A percentile compares a stretch with the other conserved stretches of the same genome.
These are phyloP conservation scores for Aplodontia rufa DNA, from an alignment of 2,113 vertebrate species.

Conservation along the genomic window DNA sequence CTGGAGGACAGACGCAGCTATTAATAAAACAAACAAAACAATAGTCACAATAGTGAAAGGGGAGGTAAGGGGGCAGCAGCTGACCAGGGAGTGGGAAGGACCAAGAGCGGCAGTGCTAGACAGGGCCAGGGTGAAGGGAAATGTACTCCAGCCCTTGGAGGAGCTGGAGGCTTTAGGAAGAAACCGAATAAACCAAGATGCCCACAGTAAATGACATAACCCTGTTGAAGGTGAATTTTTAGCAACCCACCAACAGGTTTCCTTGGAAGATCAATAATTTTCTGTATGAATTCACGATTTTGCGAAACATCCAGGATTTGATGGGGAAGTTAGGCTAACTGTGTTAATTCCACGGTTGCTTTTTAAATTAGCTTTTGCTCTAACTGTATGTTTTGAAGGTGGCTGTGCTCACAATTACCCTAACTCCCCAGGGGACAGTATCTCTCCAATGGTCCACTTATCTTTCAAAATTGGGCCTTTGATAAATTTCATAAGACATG, in stretches of 20 bases:
- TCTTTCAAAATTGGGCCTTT: constrained; percentile 25
- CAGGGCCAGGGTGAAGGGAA: not conserved
- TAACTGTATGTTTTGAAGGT: not conserved
- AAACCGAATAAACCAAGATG: not conserved
- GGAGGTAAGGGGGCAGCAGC: constrained; percentile 14
- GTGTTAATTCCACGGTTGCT: not conserved
- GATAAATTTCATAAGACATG: constrained; percentile 53
- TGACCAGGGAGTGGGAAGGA: not conserved
- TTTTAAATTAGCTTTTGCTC: constrained; percentile 9
- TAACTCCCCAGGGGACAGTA: not conserved
- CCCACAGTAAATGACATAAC: not conserved
- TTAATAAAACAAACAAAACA: constrained; percentile 47
- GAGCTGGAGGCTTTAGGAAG: not conserved
- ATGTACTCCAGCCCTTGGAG: not conserved
- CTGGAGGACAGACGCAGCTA: constrained; percentile 22
- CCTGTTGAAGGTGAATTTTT: constrained; percentile 21
- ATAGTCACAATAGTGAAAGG: not conserved
- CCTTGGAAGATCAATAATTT: constrained; percentile 67
- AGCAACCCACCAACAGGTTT: constrained; percentile 78
- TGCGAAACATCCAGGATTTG: constrained; percentile 38
- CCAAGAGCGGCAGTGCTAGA: not conserved
- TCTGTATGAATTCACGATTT: constrained; percentile 40
- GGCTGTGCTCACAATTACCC: not conserved
- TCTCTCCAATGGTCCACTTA: not conserved
- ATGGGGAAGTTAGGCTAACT: constrained; percentile 17